Evolutionary conservation across 2,888 invertebrate species (phyloP).

Genomic region (Aphidius colemani): DNA sequence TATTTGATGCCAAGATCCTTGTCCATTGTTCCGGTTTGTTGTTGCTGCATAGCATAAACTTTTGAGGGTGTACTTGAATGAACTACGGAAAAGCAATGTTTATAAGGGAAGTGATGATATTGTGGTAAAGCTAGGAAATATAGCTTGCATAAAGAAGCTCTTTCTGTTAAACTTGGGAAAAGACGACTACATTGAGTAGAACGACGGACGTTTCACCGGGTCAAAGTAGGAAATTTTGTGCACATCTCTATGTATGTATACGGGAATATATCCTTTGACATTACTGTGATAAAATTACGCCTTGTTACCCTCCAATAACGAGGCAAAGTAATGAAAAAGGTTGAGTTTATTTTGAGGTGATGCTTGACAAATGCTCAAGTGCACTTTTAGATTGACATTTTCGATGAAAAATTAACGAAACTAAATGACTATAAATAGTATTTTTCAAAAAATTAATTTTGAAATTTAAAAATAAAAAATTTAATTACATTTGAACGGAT

Average conservation of each 20-base stretch:
- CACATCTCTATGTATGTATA: constrained; percentile 16
- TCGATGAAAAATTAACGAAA: neutral
- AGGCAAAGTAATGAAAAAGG: neutral
- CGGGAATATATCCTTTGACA: constrained; percentile 27
- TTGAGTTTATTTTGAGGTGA: no score
- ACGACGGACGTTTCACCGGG: constrained; percentile 25
- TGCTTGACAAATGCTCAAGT: neutral
- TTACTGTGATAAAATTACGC: constrained; percentile 30
- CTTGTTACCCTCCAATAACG: constrained; percentile 32
- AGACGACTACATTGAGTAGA: constrained; percentile 6
- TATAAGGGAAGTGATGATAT: neutral
- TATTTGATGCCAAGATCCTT: constrained; percentile 20
- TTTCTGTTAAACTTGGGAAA: constrained; percentile 24
- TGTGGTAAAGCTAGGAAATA: neutral
- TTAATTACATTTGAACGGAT: no score
- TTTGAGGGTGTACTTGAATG: constrained; percentile 8
- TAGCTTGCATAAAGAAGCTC: constrained; percentile 14
- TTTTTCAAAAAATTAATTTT: no score
- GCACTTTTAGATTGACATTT: neutral
- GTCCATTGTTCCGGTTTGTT: constrained; percentile 19
- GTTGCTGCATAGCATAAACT: constrained; percentile 7
- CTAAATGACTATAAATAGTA: no score
- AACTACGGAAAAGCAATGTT: neutral
- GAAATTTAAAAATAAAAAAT: no score
- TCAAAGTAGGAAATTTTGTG: constrained; percentile 30